phyloP scores from a whole-genome alignment of 2,888 invertebrate genomes.

The Alentia gelatinosa region DNA sequence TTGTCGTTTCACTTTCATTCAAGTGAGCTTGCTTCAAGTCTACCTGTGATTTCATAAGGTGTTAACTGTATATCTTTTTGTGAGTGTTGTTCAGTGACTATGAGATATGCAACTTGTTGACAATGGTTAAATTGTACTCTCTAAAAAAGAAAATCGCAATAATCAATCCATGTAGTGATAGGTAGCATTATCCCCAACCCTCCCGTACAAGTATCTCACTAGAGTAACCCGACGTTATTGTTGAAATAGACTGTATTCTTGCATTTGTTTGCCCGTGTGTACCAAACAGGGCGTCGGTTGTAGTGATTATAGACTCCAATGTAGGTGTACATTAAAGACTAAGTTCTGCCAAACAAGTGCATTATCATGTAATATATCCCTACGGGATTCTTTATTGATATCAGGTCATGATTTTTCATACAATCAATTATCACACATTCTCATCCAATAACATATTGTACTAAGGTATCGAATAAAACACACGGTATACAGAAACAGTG shows the following conservation, averaged over 20 bases:
- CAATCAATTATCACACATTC: conserved; percentile 42
- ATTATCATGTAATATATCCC: conserved; percentile 50
- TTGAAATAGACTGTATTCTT: background rate
- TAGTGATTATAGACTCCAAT: background rate
- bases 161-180: conserved; percentile 16
- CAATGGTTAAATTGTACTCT: conserved; percentile 24
- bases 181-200: conserved; percentile 31
- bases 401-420: conserved; percentile 39
- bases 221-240: background rate
- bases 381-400: conserved; percentile 7
- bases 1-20: conserved; percentile 36
- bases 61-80: conserved; percentile 44
- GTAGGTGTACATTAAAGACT: conserved; percentile 41
- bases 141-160: conserved; percentile 32
- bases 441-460: conserved; percentile 40
- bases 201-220: conserved; percentile 33
- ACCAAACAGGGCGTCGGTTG: background rate
- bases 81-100: conserved; percentile 16
- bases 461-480: conserved; percentile 42
- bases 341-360: conserved; percentile 48
- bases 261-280: background rate
- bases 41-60: conserved; percentile 38
- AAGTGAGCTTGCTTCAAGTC: conserved; percentile 51
- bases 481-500: background rate
- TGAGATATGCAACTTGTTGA: conserved; percentile 52